Evolutionary conservation across 2,113 vertebrate species (phyloP).

Genomic region (Gasterosteus aculeatus): DNA sequence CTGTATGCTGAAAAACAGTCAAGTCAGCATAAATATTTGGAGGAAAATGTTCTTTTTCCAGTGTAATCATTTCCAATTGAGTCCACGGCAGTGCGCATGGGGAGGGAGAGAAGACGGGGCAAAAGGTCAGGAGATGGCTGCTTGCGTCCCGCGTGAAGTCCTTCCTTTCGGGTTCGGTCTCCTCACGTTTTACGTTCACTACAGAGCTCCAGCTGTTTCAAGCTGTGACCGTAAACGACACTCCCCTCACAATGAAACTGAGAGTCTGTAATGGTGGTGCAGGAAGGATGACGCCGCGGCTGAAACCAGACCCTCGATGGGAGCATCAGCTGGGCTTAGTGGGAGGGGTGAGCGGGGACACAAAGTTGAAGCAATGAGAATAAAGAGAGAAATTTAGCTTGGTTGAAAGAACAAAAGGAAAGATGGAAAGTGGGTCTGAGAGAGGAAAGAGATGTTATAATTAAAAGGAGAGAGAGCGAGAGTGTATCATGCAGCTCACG

Average conservation of each 20-base stretch:
- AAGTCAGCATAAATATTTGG: not conserved
- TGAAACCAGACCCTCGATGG: slow-evolving; percentile 39
- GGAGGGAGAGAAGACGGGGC: no score
- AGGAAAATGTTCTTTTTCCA: not conserved
- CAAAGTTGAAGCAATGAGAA: slow-evolving; percentile 25
- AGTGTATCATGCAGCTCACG: slow-evolving; percentile 49
- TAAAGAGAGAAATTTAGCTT: slow-evolving; percentile 11
- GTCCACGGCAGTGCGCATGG: no score
- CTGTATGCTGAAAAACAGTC: not conserved
- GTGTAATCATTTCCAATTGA: not conserved
- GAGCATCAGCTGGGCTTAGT: slow-evolving; percentile 20
- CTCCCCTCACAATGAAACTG: not conserved
- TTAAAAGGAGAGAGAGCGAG: slow-evolving; percentile 48
- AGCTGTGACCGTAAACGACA: not conserved
- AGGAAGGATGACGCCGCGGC: slow-evolving; percentile 33
- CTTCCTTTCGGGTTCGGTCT: not conserved
- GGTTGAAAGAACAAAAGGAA: slow-evolving; percentile 1
- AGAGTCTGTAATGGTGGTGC: not conserved
- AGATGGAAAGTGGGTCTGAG: slow-evolving; percentile 10
- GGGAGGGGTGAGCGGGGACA: slow-evolving; percentile 13
- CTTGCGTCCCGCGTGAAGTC: no score
- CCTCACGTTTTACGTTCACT: not conserved
- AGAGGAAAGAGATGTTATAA: slow-evolving; percentile 43
- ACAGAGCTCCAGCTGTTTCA: not conserved
- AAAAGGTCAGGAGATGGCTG: no score